Conservation (phyloP, 1,140 invertebrate species). For the Panonychus citri region DNA sequence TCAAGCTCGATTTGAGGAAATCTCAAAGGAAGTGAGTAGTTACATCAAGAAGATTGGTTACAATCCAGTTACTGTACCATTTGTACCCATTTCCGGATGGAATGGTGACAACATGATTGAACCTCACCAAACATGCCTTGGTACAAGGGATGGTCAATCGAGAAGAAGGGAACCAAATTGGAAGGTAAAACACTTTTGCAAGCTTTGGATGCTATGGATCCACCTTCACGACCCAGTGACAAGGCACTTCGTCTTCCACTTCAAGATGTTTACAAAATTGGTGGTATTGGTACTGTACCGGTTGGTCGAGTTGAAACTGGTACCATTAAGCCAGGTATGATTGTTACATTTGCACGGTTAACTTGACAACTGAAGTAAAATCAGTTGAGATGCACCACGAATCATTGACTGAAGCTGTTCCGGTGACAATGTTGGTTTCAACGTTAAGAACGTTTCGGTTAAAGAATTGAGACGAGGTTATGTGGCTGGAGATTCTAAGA, state of each 20-base stretch:
- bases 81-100: slow-evolving; percentile 36
- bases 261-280: slow-evolving; percentile 39
- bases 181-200: slow-evolving; percentile 29
- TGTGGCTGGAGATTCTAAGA: slow-evolving; percentile 32
- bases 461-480: slow-evolving; percentile 32
- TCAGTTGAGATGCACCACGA: slow-evolving; percentile 37
- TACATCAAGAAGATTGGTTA: slow-evolving; percentile 37
- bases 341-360: slow-evolving; percentile 30
- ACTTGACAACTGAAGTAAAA: slow-evolving; percentile 33
- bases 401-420: slow-evolving; percentile 26
- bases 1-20: slow-evolving; percentile 27
- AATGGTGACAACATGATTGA: slow-evolving; percentile 31
- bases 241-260: slow-evolving; percentile 31
- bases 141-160: slow-evolving; percentile 32
- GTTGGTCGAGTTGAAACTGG: slow-evolving; percentile 36
- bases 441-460: slow-evolving; percentile 34
- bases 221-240: slow-evolving; percentile 30
- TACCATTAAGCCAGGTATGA: slow-evolving; percentile 32
- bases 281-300: slow-evolving; percentile 34
- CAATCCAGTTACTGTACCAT: slow-evolving; percentile 32
- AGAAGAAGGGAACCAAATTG: slow-evolving; percentile 24
- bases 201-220: slow-evolving; percentile 30
- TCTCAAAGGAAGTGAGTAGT: slow-evolving; percentile 27
- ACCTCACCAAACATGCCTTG: slow-evolving; percentile 25
- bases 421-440: slow-evolving; percentile 35